phyloP scores from a whole-genome alignment of 2,888 invertebrate genomes.

The Aphidoletes aphidimyza region DNA sequence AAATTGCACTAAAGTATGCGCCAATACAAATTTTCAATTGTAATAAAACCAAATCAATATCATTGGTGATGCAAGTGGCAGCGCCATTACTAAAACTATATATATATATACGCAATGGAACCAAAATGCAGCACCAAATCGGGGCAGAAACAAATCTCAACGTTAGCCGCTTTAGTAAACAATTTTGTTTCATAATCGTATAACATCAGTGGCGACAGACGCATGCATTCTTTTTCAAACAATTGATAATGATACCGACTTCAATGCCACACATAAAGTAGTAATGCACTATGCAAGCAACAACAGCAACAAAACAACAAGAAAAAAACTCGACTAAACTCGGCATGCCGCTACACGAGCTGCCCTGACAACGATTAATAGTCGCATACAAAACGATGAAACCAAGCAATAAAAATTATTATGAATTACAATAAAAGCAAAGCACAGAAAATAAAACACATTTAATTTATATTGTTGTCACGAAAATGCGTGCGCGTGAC shows the following conservation, averaged over 20 bases:
- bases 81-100: no score
- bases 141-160: no score
- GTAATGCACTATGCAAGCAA: no score
- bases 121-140: background rate
- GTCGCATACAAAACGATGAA: background rate
- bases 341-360: no score
- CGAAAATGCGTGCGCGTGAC: constrained; percentile 29
- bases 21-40: no score
- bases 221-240: background rate
- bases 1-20: no score
- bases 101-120: background rate
- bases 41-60: no score
- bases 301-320: no score
- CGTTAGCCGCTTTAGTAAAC: background rate
- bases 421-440: constrained; percentile 44
- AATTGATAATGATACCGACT: background rate
- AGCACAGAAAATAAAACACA: background rate
- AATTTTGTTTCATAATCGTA: background rate
- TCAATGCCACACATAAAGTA: background rate
- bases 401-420: constrained; percentile 17
- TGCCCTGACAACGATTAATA: background rate
- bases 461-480: constrained; percentile 33
- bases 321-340: no score
- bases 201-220: background rate
- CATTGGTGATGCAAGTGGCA: no score